phyloP scores from a whole-genome alignment of 2,113 vertebrate genomes.

The Protobothrops flavoviridis region DNA sequence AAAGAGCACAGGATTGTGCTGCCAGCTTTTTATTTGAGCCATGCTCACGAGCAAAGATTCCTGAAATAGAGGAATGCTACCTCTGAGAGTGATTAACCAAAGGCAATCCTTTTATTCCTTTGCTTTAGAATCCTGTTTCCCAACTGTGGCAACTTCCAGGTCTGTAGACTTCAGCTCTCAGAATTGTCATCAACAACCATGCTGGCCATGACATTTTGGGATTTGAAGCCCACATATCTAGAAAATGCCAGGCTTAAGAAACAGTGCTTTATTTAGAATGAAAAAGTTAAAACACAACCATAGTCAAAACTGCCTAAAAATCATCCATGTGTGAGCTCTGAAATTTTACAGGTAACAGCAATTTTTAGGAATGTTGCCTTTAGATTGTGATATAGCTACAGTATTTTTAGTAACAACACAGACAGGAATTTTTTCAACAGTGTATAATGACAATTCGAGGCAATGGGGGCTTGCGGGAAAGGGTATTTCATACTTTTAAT shows the following conservation, averaged over 20 bases:
- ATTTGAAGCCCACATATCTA: background rate
- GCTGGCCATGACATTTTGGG: background rate
- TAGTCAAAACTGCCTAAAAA: background rate
- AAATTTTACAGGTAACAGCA: background rate
- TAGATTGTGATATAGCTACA: background rate
- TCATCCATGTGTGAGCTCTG: too few species aligned
- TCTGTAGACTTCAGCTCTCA: background rate
- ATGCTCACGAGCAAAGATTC: slow-evolving; percentile 88
- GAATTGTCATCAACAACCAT: background rate
- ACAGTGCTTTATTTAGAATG: background rate
- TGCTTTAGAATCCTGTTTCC: background rate
- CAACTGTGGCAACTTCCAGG: background rate
- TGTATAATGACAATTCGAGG: background rate
- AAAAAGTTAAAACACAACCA: background rate
- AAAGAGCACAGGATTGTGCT: slow-evolving; percentile 93
- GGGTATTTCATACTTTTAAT: background rate
- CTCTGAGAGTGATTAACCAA: background rate
- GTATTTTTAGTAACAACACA: background rate
- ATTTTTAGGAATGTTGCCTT: background rate
- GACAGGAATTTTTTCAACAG: background rate
- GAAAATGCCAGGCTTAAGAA: background rate
- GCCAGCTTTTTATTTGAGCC: slow-evolving; percentile 98
- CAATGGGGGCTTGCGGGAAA: background rate
- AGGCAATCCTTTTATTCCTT: background rate
- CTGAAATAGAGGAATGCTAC: slow-evolving; percentile 67